Percentiles rank a stretch among this genome's conserved stretches.
Evolutionary conservation across 2,888 invertebrate species (phyloP).

Genomic region (Lycophotia porphyrea): DNA sequence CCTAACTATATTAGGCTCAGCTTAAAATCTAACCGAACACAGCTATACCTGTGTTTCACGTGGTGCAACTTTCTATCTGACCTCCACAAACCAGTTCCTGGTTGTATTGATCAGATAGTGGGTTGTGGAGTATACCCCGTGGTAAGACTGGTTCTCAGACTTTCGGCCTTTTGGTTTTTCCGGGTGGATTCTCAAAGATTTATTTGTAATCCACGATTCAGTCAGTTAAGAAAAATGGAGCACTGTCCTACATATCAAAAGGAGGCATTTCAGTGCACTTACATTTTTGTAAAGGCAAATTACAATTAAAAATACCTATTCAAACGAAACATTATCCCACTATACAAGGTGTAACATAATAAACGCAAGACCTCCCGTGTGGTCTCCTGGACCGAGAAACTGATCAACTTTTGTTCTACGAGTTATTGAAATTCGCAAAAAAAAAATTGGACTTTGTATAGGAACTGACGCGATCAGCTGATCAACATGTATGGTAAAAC

Average conservation of each 20-base stretch:
- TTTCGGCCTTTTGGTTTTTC: neutral
- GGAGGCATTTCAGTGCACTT: constrained; percentile 19
- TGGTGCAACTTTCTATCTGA: neutral
- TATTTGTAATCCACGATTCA: neutral
- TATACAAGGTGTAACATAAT: too few species aligned
- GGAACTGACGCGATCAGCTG: too few species aligned
- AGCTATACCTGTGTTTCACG: neutral
- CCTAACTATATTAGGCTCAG: neutral
- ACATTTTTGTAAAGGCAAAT: neutral
- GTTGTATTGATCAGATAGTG: neutral
- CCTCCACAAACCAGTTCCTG: neutral
- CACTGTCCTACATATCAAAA: neutral
- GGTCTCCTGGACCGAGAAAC: too few species aligned
- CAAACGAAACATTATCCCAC: neutral
- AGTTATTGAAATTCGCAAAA: too few species aligned
- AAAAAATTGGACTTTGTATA: too few species aligned
- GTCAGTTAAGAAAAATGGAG: neutral
- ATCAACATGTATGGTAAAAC: too few species aligned
- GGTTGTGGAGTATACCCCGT: neutral
- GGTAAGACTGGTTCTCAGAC: neutral
- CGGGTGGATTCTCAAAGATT: neutral
- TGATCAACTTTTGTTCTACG: too few species aligned
- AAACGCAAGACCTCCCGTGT: too few species aligned
- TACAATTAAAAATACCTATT: constrained; percentile 1
- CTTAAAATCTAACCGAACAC: neutral